Percentiles rank a stretch among this genome's conserved stretches.
phyloP scores from a whole-genome alignment of 2,113 vertebrate species.

The Nannospalax galili region DNA sequence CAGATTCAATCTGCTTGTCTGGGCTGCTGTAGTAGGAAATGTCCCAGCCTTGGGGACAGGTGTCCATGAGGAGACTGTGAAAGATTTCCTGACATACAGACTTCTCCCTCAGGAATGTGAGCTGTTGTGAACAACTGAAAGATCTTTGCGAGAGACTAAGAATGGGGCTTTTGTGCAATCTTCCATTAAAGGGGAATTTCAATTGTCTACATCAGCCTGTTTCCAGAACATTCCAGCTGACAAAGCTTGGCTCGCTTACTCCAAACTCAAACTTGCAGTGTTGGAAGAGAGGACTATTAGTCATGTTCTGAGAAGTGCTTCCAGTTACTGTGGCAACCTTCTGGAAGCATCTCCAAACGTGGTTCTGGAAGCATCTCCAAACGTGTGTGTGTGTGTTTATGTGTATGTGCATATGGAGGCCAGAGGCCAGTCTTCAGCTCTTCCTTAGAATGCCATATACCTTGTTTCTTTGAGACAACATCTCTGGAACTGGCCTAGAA shows the following conservation, averaged over 20 bases:
- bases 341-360: background rate
- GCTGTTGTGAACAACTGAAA: background rate
- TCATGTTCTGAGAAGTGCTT: background rate
- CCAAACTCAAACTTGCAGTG: background rate
- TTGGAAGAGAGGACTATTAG: background rate
- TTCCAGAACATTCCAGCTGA: conserved; percentile 41
- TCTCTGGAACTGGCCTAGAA: background rate
- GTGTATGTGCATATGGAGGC: background rate
- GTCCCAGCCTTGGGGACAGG: background rate
- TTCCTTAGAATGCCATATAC: background rate
- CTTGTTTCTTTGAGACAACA: background rate
- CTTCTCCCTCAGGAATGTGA: background rate
- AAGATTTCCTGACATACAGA: background rate
- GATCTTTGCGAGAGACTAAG: background rate
- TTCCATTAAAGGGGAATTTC: background rate
- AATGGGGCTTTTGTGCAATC: background rate
- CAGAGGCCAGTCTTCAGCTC: background rate
- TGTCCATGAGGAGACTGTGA: no score
- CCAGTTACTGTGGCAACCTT: background rate
- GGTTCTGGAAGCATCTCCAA: background rate
- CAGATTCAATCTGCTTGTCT: background rate
- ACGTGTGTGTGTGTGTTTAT: background rate
- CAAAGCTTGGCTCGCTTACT: background rate
- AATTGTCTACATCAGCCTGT: conserved; percentile 16
- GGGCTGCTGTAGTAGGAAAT: background rate